Percentiles rank a stretch among this genome's conserved stretches.
Evolutionary conservation across 2,113 vertebrate species (phyloP).

Genomic region (Genyomyrus donnyi): DNA sequence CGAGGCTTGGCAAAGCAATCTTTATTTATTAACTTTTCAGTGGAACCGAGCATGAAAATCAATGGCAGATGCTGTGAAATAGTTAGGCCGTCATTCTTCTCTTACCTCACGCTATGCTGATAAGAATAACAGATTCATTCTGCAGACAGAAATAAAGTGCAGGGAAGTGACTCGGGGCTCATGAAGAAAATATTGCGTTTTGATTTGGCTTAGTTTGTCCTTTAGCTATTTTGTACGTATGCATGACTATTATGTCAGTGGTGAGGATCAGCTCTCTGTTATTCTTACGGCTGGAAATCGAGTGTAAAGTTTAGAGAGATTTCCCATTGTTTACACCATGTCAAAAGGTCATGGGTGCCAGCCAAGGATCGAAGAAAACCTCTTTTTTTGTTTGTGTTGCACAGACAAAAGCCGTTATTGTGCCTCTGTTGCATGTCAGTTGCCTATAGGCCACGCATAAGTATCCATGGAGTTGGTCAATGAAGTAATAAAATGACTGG

Average conservation of each 20-base stretch:
- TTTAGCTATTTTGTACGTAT: slow-evolving; percentile 12
- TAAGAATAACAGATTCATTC: slow-evolving; percentile 12
- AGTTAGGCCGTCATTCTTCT: not conserved
- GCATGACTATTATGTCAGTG: not conserved
- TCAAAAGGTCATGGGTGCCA: not conserved
- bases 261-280: not conserved
- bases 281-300: not conserved
- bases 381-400: not conserved
- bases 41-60: not conserved
- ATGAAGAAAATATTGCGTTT: slow-evolving; percentile 6
- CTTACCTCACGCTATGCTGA: not conserved
- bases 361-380: no score
- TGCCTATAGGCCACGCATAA: not conserved
- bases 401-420: not conserved
- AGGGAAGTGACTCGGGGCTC: not conserved
- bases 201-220: not conserved
- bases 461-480: not conserved
- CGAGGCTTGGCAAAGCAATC: not conserved
- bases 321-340: not conserved
- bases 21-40: slow-evolving; percentile 16
- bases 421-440: not conserved
- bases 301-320: not conserved
- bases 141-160: slow-evolving; percentile 2
- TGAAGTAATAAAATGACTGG: not conserved
- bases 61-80: slow-evolving; percentile 15